A percentile compares a stretch with the other conserved stretches of the same genome.
phyloP scores from a whole-genome alignment of 2,797 vertebrate genomes.

The Chromobotia macracanthus region DNA sequence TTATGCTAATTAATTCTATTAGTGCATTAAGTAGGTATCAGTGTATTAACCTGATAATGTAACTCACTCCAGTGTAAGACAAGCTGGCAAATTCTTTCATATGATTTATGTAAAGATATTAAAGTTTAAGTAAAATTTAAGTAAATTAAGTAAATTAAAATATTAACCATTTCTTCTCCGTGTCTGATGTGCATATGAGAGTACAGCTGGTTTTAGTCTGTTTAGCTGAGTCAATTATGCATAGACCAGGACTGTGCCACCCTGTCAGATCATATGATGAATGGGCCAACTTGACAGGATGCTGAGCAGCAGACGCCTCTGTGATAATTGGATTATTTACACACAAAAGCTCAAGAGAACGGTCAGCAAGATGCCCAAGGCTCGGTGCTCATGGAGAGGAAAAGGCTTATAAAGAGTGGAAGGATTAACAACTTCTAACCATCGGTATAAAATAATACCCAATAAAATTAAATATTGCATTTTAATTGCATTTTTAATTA shows the following conservation, averaged over 20 bases:
- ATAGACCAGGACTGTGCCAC: conserved; percentile 49
- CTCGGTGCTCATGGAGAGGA: conserved; percentile 40
- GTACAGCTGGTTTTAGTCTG: conserved; percentile 46
- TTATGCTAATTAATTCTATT: conserved; percentile 40
- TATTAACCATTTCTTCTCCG: conserved; percentile 9
- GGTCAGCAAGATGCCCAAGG: conserved; percentile 59
- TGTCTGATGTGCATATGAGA: conserved; percentile 41
- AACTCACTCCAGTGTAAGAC: not conserved
- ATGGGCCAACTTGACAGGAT: conserved; percentile 77
- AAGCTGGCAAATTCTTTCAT: not conserved
- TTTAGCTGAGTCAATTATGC: conserved; percentile 58
- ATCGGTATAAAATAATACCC: not conserved
- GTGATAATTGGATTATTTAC: conserved; percentile 80
- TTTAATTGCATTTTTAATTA: no score
- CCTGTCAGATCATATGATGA: conserved; percentile 76
- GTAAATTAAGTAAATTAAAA: no score
- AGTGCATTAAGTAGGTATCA: conserved; percentile 8
- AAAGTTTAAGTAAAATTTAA: no score
- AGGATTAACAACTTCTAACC: conserved; percentile 35
- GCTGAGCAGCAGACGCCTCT: conserved; percentile 67
- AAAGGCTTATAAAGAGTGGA: conserved; percentile 30
- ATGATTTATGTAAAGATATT: not conserved
- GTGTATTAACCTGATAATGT: not conserved
- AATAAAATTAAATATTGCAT: no score
- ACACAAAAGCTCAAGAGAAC: conserved; percentile 69